These are phyloP conservation scores for Monodelphis domestica DNA, from an alignment of 2,797 vertebrate species.

Conservation along the genomic window DNA sequence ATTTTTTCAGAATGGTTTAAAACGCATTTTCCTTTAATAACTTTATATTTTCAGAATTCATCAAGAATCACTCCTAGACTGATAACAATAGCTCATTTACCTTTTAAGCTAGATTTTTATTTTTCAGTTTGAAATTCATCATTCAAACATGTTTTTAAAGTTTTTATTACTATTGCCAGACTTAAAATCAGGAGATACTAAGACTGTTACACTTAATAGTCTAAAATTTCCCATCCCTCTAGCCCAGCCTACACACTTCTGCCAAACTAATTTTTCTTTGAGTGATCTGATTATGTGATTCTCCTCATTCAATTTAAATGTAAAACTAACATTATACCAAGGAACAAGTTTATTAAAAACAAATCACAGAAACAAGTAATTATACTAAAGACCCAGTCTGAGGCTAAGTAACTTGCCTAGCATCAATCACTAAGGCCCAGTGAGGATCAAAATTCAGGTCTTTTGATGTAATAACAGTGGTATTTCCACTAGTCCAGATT, in stretches of 20 bases:
- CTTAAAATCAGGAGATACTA: background rate
- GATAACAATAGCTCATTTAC: background rate
- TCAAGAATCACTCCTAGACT: background rate
- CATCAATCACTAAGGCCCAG: background rate
- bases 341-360: background rate
- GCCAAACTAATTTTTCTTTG: background rate
- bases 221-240: background rate
- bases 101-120: background rate
- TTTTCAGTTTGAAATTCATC: background rate
- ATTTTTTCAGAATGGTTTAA: background rate
- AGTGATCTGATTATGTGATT: background rate
- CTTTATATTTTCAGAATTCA: background rate
- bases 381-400: background rate
- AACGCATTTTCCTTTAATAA: background rate
- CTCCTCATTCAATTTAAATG: background rate
- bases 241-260: background rate
- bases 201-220: background rate
- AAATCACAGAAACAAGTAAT: background rate
- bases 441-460: background rate
- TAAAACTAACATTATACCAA: background rate
- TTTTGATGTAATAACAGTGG: background rate
- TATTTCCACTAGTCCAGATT: background rate
- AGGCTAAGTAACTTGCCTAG: background rate
- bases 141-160: background rate
- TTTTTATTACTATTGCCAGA: background rate